Base-by-base conservation (phyloP, 2,113 vertebrate species). In the Tor tambroides region DNA sequence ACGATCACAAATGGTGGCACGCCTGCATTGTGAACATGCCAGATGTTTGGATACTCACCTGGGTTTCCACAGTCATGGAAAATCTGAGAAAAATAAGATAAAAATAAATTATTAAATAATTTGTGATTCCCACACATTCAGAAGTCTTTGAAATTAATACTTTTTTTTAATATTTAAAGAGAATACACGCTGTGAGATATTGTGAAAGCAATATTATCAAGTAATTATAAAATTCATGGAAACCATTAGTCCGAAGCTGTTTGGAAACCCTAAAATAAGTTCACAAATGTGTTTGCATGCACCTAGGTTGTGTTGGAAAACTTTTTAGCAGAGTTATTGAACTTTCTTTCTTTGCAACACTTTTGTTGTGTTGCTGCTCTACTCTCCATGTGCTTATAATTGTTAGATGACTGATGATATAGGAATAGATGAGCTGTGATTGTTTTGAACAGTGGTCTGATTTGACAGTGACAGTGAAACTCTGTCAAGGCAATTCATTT, bases 401-500 rank as follows among this genome's bases (percentile, higher is more conserved):
- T 46, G 43, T 46, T 11, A 46, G 43, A 46, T 46, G 79, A 63
- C 35, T 80, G 80, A 51, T 83, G 63, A 49, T 82, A 19, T 46
- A 38, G 35, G 8, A 65, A 15, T 28, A 65, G 23, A 83, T 65
- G 8, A 69, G 80, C 35, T 65, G 63, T n/a, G 85, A 54, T 54
- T 72, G 51, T 2, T 46, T 81, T 28, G 3, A 49, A 41, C 17
- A 26, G 56, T 30, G 15, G 59, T n/a, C 11, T 8, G 28, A 10
- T 78, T 28, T 43, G 9, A 43, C 65, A 28, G 19, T n/a, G 41
- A 59, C 14, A 41, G 21, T 26, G 19, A 59, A 59, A 59, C 54
- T 38, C n/a, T 72, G 63, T 72, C 17, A 81, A 43, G 23, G 65
- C 41, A 12, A 14, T 72, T 86, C 51, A 71, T 38, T 41, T 85